phyloP scores from a whole-genome alignment of 2,888 invertebrate species.

The Patella caerulea region DNA sequence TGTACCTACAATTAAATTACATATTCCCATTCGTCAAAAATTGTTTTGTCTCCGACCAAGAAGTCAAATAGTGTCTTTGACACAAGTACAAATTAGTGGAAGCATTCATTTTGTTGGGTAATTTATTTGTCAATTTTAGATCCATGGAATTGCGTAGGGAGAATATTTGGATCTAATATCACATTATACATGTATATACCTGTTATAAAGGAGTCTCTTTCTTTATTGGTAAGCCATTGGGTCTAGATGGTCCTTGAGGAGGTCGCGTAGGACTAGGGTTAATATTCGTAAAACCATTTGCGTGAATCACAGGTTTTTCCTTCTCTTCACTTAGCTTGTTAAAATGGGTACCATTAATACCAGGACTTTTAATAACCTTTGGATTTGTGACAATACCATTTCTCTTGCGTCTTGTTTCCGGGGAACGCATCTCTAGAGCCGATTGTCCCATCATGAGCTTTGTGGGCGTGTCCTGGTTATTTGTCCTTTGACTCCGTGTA shows the following conservation, averaged over 20 bases:
- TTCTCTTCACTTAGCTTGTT: conserved; percentile 46
- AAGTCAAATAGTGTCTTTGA: too few species aligned
- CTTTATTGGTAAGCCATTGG: conserved; percentile 87
- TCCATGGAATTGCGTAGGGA: too few species aligned
- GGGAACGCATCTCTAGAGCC: conserved; percentile 61
- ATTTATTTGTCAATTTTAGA: too few species aligned
- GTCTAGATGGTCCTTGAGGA: conserved; percentile 50
- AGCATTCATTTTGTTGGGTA: too few species aligned
- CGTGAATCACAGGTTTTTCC: conserved; percentile 27
- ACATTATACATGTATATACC: too few species aligned
- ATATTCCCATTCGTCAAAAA: too few species aligned
- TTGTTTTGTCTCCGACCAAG: too few species aligned
- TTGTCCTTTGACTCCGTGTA: conserved; percentile 43
- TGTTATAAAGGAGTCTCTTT: conserved; percentile 82
- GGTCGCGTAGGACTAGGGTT: conserved; percentile 20
- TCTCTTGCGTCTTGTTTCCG: conserved; percentile 66
- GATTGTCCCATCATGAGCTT: conserved; percentile 58
- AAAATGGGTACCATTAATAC: conserved; percentile 46
- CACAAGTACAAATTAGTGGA: too few species aligned
- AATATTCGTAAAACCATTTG: conserved; percentile 32
- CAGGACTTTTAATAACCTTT: conserved; percentile 60
- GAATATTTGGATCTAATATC: too few species aligned
- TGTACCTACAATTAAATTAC: too few species aligned
- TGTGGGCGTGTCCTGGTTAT: conserved; percentile 44
- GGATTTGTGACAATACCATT: conserved; percentile 72